Evolutionary conservation across 2,797 vertebrate species (phyloP), one percentile per base, ranked within the genome.

Genomic region (Salarias fasciatus): DNA sequence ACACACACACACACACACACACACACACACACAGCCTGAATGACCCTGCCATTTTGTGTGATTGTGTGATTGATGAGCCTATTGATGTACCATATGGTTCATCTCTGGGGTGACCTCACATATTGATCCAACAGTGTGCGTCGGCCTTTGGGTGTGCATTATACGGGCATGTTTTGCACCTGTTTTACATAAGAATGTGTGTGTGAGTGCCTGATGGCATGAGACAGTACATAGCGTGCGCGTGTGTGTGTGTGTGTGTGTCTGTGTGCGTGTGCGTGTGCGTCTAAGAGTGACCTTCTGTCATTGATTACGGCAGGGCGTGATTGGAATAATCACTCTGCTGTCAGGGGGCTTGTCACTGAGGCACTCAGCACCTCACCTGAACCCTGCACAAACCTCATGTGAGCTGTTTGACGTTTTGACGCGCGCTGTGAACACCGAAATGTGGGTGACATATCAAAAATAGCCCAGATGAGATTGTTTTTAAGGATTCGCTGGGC

Each of bases 21-120:
- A 24, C 18, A 18, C 42, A 37, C 45, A 53, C 50, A 56, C 13
- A 56, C 31, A 44, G 41, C 24, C 42, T 5, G 11, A 59, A 57
- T 72, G 68, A 83, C 69, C 72, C 72, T 81, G 76, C 69, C 72
- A 69, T 80, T 83, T 72, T 72, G 46, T 63, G 11, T 77, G 82
- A 81, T 77, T 73, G 75, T 74, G 69, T 83, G 83, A 91, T 85
- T 84, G 80, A 89, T 89, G 80, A 85, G 73, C 37, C 42, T 80
- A 85, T 82, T 82, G 83, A 86, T 86, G 80, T 86, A 77, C 78
- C 58, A 79, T 84, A 81, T 79, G 84, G 73, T 69, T 77, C 68
- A 75, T 89, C 78, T 72, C 57, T 63, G 28, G 63, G 76, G 77
- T 70, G 66, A 69, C 78, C 73, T 15, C 14, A 64, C 13, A 35